These are phyloP conservation scores for Cydia strobilella DNA, from an alignment of 1,140 invertebrate species.

Conservation along the genomic window DNA sequence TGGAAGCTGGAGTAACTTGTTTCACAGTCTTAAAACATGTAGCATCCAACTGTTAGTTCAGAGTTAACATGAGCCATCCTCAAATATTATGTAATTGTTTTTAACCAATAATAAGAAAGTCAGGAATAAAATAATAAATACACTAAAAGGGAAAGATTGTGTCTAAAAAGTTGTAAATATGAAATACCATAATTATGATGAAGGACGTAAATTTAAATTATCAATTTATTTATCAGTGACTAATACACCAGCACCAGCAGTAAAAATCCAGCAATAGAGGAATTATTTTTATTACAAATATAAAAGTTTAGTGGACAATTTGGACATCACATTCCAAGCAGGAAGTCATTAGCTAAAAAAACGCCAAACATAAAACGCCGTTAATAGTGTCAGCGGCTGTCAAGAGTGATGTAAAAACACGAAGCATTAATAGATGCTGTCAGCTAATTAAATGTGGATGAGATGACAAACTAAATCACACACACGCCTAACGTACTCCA, in stretches of 20 bases:
- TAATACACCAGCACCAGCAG: not conserved
- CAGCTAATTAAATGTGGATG: slow-evolving; percentile 23
- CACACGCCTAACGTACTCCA: slow-evolving; percentile 3
- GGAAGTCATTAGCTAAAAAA: slow-evolving; percentile 26
- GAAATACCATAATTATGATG: not conserved
- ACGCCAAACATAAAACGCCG: slow-evolving; percentile 4
- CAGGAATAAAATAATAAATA: too few relatives aligned
- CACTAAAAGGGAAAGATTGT: too few relatives aligned
- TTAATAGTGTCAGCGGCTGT: slow-evolving; percentile 22
- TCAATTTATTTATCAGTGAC: too few relatives aligned
- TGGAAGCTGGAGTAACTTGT: too few relatives aligned
- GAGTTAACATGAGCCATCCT: too few relatives aligned
- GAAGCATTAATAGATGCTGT: slow-evolving; percentile 19
- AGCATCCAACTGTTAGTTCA: too few relatives aligned
- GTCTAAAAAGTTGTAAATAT: too few relatives aligned
- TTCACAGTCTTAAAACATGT: too few relatives aligned
- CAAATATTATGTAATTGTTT: too few relatives aligned
- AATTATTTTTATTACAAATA: slow-evolving; percentile 11
- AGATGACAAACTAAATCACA: slow-evolving; percentile 23
- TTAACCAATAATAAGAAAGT: too few relatives aligned
- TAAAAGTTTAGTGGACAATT: not conserved
- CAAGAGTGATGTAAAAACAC: slow-evolving; percentile 12
- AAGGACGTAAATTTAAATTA: not conserved
- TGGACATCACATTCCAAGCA: slow-evolving; percentile 6
- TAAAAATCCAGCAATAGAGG: not conserved